These are phyloP conservation scores for Sebastiscus tertius DNA, from an alignment of 2,797 vertebrate genomes.

Conservation along the genomic window DNA sequence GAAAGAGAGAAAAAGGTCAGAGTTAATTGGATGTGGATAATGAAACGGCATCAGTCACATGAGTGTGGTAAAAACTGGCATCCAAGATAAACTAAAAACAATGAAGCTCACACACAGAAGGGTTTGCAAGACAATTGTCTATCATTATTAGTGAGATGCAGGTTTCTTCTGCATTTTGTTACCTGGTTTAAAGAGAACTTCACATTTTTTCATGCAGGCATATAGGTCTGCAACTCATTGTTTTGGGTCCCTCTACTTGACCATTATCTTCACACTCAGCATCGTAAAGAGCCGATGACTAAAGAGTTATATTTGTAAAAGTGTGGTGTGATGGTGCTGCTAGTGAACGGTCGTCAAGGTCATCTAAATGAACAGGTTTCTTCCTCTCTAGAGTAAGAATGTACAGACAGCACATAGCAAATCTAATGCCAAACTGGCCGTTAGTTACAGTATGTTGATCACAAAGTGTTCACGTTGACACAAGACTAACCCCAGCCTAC, in stretches of 20 bases:
- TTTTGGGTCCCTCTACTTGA: not conserved
- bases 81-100: conserved; percentile 16
- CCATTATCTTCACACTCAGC: not conserved
- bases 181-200: not conserved
- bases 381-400: not conserved
- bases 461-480: not conserved
- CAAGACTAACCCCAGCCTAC: not conserved
- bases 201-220: not conserved
- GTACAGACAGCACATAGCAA: not conserved
- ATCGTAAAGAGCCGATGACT: not conserved
- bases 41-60: conserved; percentile 25
- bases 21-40: conserved; percentile 43
- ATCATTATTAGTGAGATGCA: not conserved
- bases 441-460: not conserved
- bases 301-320: not conserved
- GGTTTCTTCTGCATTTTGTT: not conserved
- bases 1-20: conserved; percentile 48
- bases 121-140: not conserved
- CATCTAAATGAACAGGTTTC: not conserved
- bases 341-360: not conserved
- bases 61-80: not conserved
- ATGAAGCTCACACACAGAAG: not conserved
- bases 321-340: not conserved
- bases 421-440: not conserved
- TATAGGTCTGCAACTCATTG: no score